Conservation (phyloP, 2,888 invertebrate species). For the Sinohyriopsis cumingii region DNA sequence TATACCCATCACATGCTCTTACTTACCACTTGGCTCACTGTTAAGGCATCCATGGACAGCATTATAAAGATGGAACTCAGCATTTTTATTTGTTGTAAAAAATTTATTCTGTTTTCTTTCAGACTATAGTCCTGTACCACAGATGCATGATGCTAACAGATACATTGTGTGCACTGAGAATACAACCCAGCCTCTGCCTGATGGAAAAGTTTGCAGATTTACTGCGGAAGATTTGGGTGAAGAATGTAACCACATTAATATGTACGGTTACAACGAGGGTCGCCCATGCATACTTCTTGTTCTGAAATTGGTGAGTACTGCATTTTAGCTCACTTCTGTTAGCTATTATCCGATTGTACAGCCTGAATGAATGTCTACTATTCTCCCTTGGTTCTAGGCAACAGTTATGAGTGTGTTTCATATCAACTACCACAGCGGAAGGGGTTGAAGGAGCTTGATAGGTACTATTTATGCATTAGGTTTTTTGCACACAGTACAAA, state of each 20-base stretch:
- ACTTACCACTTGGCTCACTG: too few relatives aligned
- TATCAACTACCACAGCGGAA: too few relatives aligned
- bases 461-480: too few relatives aligned
- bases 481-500: too few relatives aligned
- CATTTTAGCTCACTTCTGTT: neutral
- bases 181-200: constrained; percentile 24
- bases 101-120: constrained; percentile 1
- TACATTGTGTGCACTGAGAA: constrained; percentile 30
- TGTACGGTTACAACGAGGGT: constrained; percentile 39
- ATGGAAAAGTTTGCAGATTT: constrained; percentile 39
- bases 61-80: too few relatives aligned
- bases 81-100: too few relatives aligned
- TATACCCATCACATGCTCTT: too few relatives aligned
- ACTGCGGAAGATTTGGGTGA: constrained; percentile 24
- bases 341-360: neutral
- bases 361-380: too few relatives aligned
- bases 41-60: too few relatives aligned
- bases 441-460: too few relatives aligned
- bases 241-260: constrained; percentile 29
- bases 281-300: constrained; percentile 44
- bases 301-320: constrained; percentile 38
- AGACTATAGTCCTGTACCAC: constrained; percentile 28
- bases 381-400: too few relatives aligned
- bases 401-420: too few relatives aligned
- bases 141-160: constrained; percentile 10